Base-by-base conservation (phyloP, 1,140 invertebrate species). In the Augochlora pura region DNA sequence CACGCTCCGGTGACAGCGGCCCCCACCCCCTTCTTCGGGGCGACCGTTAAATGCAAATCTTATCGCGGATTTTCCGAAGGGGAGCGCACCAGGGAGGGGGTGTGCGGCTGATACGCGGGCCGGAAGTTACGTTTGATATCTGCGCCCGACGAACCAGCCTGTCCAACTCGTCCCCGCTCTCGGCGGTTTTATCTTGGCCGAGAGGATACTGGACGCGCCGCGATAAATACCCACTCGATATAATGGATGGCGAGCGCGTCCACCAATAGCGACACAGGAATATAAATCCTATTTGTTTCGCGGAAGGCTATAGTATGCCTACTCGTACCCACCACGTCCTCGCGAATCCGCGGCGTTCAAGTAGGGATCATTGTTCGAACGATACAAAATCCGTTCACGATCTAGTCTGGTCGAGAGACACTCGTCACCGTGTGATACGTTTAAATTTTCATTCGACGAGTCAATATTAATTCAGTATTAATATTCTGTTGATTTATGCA, bases 161-260 rank as follows among this genome's bases (percentile, higher is more conserved):
- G 54, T 77, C 72, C 81, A 54, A n/a, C 38, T 72, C 75, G 14
- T 63, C 75, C 60, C 65, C 59, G 60, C n/a, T 49, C 70, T 21
- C 25, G 63, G 74, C 70, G 73, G 68, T 80, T 86, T 86, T 86
- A 86, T 86, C 85, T 86, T 83, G 83, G 81, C 65, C 65, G 68
- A 83, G 77, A 64, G 83, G 72, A 80, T 70, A 78, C 76, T 80
- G 80, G 71, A 85, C 75, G 68, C 32, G 42, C 68, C 72, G 64
- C 84, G 81, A 86, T 86, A 86, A 86, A 86, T 86, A 83, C 80
- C 81, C 81, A 75, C 79, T 68, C 78, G 74, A 77, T 86, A 86
- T 86, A 86, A 86, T 86, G 81, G 81, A 86, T 81, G 69, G 64
- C 32, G 60, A 65, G 59, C 73, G 78, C 69, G 63, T 84, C 79